Conservation (phyloP, 2,797 vertebrate genomes). For the Sylvia borin region DNA sequence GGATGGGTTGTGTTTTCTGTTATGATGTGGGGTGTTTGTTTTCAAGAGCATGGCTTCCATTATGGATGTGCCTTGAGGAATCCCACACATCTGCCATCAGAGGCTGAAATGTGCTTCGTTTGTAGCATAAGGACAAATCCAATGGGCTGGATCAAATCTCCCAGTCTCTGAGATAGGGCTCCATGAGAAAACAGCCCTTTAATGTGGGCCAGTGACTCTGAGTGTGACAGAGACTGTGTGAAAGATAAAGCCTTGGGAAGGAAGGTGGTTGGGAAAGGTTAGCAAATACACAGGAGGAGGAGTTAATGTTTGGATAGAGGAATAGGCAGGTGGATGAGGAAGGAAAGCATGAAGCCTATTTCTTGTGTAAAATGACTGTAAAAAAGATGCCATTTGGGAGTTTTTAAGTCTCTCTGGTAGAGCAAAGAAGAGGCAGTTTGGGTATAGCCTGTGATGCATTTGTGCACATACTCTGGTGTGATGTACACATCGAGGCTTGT, state of each 20-base stretch:
- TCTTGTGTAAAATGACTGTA: background rate
- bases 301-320: conserved; percentile 18
- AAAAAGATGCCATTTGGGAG: background rate
- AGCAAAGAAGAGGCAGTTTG: background rate
- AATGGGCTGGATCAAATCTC: background rate
- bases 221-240: background rate
- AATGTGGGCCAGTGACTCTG: background rate
- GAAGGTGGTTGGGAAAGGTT: background rate
- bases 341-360: background rate
- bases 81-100: background rate
- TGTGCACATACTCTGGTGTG: background rate
- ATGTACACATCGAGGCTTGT: background rate
- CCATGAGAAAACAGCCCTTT: background rate
- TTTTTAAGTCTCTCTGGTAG: background rate
- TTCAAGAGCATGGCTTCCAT: background rate
- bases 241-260: background rate
- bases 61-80: background rate
- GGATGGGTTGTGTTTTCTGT: background rate
- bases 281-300: background rate
- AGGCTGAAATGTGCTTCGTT: background rate
- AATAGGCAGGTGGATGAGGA: background rate
- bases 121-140: background rate
- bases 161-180: background rate
- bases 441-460: background rate
- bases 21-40: background rate